Percentiles rank a stretch among this genome's conserved stretches.
These are phyloP conservation scores for Sus cebifrons DNA, from an alignment of 2,797 vertebrate genomes.

Conservation along the genomic window DNA sequence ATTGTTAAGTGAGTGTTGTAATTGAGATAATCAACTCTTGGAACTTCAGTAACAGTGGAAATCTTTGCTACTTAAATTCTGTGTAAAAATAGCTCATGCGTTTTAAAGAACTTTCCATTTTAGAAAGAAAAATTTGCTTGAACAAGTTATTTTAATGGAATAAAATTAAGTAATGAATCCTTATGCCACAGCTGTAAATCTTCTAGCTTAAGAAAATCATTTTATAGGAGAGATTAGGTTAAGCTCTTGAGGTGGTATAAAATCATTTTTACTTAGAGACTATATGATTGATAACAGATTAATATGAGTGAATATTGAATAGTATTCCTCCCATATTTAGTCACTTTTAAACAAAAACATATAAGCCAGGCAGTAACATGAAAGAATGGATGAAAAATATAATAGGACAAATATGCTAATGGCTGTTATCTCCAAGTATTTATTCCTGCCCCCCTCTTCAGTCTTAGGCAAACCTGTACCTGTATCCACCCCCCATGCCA, in stretches of 20 bases:
- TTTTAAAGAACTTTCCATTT: constrained; percentile 52
- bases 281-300: neutral
- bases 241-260: constrained; percentile 11
- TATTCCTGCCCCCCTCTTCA: neutral
- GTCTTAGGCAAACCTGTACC: neutral
- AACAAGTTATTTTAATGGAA: constrained; percentile 55
- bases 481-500: fast-evolving
- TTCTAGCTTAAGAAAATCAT: constrained; percentile 55
- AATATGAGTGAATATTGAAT: neutral
- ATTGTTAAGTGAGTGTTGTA: constrained; percentile 44
- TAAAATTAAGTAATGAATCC: constrained; percentile 45
- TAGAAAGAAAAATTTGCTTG: constrained; percentile 48
- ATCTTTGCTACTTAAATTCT: constrained; percentile 22
- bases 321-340: neutral
- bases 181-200: neutral
- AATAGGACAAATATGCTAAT: neutral
- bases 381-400: constrained; percentile 14
- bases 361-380: neutral
- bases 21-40: constrained; percentile 45
- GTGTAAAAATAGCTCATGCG: neutral
- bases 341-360: neutral
- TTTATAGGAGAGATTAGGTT: neutral
- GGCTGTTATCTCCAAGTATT: neutral
- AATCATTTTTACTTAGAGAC: constrained; percentile 56
- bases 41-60: neutral